These are phyloP conservation scores for Montipora foliosa DNA, from an alignment of 64 coral and sea anemone species.

Conservation along the genomic window DNA sequence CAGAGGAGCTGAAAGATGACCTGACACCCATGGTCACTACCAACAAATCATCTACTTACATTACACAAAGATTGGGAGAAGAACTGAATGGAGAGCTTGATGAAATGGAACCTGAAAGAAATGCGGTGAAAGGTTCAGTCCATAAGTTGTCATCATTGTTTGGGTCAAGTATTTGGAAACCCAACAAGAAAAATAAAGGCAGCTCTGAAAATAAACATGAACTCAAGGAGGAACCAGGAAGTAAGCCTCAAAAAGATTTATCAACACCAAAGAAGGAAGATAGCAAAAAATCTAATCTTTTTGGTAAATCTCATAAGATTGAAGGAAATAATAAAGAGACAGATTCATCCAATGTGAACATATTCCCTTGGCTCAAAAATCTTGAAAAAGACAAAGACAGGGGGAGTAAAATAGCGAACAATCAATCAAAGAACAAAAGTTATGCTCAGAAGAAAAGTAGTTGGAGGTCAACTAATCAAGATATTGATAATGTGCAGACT, in stretches of 20 bases:
- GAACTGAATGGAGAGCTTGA: background rate
- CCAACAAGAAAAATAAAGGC: conserved; percentile 69
- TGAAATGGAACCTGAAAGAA: conserved; percentile 18
- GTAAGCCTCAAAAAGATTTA: background rate
- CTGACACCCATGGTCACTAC: background rate
- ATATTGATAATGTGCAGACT: no score
- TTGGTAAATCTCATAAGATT: background rate
- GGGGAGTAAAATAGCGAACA: background rate
- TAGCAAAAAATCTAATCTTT: conserved; percentile 39
- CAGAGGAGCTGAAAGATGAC: background rate
- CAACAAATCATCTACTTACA: background rate
- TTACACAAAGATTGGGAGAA: background rate
- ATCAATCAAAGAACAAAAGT: no score
- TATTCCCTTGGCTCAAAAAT: conserved; percentile 51
- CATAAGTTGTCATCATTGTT: conserved; percentile 86
- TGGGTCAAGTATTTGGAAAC: conserved; percentile 81
- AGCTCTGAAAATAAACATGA: conserved; percentile 28
- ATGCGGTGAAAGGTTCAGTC: conserved; percentile 72
- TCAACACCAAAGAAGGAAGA: conserved; percentile 2
- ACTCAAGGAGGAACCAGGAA: conserved; percentile 20
- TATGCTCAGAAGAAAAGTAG: background rate
- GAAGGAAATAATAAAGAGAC: conserved; percentile 3
- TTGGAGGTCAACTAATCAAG: no score
- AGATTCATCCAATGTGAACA: conserved; percentile 14
- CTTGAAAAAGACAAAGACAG: conserved; percentile 7